These are phyloP conservation scores for Accipiter cooperii DNA, from an alignment of 2,113 vertebrate species.

Conservation along the genomic window DNA sequence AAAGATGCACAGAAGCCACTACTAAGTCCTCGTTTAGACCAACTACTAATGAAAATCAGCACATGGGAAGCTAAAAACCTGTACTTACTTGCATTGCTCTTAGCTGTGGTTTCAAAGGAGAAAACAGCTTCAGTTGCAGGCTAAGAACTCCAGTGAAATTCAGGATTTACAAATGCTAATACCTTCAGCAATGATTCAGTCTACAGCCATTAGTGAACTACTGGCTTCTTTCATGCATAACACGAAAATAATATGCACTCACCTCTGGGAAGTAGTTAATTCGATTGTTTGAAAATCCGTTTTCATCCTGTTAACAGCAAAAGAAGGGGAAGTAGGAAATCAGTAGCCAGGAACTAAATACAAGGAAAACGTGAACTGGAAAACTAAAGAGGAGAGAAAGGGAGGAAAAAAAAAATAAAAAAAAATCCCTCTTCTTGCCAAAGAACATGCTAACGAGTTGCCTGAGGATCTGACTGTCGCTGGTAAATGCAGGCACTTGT, in stretches of 20 bases:
- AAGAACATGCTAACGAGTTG: neutral
- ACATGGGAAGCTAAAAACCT: neutral
- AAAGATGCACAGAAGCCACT: neutral
- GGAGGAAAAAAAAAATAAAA: neutral
- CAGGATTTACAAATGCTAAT: neutral
- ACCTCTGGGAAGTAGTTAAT: neutral
- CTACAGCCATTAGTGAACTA: neutral
- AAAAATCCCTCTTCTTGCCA: neutral
- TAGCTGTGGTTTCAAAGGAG: neutral
- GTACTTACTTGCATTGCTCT: neutral
- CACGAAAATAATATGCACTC: neutral
- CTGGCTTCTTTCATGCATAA: neutral
- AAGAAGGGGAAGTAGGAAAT: neutral
- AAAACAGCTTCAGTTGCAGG: neutral
- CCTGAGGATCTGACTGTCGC: neutral
- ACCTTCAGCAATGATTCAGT: neutral
- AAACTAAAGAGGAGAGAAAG: neutral
- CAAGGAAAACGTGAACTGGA: neutral
- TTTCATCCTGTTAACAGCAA: neutral
- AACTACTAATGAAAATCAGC: neutral
- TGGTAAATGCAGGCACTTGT: neutral
- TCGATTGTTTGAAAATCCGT: neutral
- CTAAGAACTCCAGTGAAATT: neutral
- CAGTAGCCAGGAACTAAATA: neutral
- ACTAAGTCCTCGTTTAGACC: neutral